phyloP scores from a whole-genome alignment of 2,797 vertebrate species.

The Garrulus glandarius region DNA sequence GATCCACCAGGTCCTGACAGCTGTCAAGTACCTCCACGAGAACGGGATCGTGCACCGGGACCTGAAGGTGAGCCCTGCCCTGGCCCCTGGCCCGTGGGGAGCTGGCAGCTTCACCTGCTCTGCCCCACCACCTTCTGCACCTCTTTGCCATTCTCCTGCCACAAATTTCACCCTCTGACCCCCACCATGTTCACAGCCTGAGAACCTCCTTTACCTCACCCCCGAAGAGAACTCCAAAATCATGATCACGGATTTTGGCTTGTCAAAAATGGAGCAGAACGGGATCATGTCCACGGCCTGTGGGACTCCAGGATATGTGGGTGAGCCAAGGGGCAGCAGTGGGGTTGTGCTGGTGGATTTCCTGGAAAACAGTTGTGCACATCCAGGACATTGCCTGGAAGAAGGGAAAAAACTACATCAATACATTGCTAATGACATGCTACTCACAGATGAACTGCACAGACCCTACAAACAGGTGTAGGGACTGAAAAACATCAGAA shows the following conservation, averaged over 20 bases:
- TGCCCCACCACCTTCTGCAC: fast-evolving
- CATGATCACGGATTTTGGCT: slow-evolving; percentile 95
- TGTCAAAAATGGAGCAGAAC: slow-evolving; percentile 90
- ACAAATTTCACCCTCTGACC: neutral
- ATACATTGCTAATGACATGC: neutral
- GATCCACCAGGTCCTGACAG: slow-evolving; percentile 89
- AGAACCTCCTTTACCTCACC: slow-evolving; percentile 92
- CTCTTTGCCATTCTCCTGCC: neutral
- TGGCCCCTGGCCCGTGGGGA: neutral
- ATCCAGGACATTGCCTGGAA: neutral
- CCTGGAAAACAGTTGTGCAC: neutral
- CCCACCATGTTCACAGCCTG: slow-evolving; percentile 76
- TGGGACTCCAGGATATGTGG: slow-evolving; percentile 93
- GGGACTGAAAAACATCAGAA: neutral
- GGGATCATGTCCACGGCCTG: slow-evolving; percentile 94
- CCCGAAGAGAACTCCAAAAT: slow-evolving; percentile 91
- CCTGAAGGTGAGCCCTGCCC: slow-evolving; percentile 80
- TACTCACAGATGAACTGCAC: neutral
- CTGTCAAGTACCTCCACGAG: slow-evolving; percentile 89
- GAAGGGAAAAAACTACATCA: neutral
- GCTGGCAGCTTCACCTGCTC: neutral
- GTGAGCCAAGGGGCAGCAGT: slow-evolving; percentile 69
- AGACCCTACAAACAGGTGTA: fast-evolving
- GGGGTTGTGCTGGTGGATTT: neutral
- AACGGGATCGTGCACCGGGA: slow-evolving; percentile 93